These are phyloP conservation scores for Papilio protenor DNA, from an alignment of 2,888 invertebrate genomes.

Conservation along the genomic window DNA sequence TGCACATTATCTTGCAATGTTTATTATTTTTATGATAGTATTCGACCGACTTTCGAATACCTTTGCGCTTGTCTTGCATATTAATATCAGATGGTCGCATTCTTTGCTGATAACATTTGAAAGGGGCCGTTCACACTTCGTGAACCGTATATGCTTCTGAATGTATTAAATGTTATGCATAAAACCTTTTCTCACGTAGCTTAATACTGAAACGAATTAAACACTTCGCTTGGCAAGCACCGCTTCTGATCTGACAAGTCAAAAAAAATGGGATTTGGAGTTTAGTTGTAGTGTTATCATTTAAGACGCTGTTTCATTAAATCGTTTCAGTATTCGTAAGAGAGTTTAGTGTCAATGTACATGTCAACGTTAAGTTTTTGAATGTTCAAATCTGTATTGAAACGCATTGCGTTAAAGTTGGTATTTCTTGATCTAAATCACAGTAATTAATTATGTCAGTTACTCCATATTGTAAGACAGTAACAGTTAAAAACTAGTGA, in stretches of 20 bases:
- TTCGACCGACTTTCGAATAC: slow-evolving; percentile 36
- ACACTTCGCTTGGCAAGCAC: no score
- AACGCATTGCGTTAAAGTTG: neutral
- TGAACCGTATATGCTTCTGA: neutral
- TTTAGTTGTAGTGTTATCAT: no score
- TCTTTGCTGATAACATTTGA: slow-evolving; percentile 24
- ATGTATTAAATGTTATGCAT: neutral
- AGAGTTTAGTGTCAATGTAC: no score
- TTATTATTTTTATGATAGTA: slow-evolving; percentile 41
- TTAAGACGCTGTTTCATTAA: no score
- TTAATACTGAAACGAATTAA: no score
- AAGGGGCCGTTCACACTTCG: slow-evolving; percentile 12
- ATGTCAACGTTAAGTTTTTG: neutral
- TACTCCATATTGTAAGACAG: neutral
- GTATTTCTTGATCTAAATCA: neutral
- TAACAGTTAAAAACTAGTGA: slow-evolving; percentile 29
- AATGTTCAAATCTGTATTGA: neutral
- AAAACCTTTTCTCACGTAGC: neutral
- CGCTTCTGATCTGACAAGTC: no score
- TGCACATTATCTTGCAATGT: slow-evolving; percentile 44
- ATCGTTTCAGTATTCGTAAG: no score
- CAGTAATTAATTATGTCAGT: slow-evolving; percentile 13
- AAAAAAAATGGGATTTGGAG: no score
- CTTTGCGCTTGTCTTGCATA: slow-evolving; percentile 27
- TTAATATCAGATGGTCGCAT: slow-evolving; percentile 38